Evolutionary conservation across 2,888 invertebrate genomes (phyloP).

Genomic region (Hydrotaea diabolus): DNA sequence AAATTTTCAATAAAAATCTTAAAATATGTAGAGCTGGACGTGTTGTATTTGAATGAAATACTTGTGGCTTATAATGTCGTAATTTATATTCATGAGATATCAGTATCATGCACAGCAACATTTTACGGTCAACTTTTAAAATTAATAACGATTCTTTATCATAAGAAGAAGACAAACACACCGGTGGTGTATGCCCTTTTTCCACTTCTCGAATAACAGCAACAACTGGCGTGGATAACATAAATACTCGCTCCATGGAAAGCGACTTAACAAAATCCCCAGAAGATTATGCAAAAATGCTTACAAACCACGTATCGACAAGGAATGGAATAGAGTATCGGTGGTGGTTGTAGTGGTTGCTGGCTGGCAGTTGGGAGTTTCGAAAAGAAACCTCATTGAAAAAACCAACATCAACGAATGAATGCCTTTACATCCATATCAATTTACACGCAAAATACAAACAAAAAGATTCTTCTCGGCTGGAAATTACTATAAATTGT

Average conservation of each 20-base stretch:
- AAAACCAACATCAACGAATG: slow-evolving; percentile 8
- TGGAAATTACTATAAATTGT: slow-evolving; percentile 29
- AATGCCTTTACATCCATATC: slow-evolving; percentile 5
- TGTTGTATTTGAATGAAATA: background rate
- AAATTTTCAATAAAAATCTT: background rate
- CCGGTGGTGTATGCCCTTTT: no score
- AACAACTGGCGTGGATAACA: background rate
- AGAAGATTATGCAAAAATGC: slow-evolving; percentile 47
- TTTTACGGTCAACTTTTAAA: slow-evolving; percentile 32
- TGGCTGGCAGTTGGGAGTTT: background rate
- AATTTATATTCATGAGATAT: slow-evolving; percentile 32
- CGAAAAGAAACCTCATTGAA: background rate
- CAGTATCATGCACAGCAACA: background rate
- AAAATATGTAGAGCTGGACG: no score
- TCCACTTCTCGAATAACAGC: no score
- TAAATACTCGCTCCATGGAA: background rate
- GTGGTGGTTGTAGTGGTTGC: no score
- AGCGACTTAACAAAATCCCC: background rate
- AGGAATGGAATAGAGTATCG: no score
- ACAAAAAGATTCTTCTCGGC: slow-evolving; percentile 4
- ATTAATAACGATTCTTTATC: slow-evolving; percentile 29
- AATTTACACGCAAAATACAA: slow-evolving; percentile 38
- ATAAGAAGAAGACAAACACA: background rate
- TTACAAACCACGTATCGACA: slow-evolving; percentile 15
- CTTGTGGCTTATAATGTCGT: background rate